A percentile compares a stretch with the other conserved stretches of the same genome.
phyloP scores from a whole-genome alignment of 2,888 invertebrate species.

The Napeogenes inachia region DNA sequence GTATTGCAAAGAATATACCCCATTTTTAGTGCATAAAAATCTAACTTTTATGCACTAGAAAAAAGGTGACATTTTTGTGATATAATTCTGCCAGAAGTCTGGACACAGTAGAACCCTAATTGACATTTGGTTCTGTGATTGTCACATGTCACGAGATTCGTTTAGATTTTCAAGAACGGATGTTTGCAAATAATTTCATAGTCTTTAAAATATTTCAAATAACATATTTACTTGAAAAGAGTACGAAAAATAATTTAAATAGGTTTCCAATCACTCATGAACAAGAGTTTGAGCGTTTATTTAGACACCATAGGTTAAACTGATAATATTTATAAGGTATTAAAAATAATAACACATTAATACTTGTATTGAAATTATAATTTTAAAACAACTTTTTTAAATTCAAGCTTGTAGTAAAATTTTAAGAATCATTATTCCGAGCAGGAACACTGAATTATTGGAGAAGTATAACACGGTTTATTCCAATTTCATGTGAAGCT shows the following conservation, averaged over 20 bases:
- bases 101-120: slow-evolving; percentile 10
- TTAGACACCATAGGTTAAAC: too few relatives aligned
- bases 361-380: too few relatives aligned
- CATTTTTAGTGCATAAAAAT: too few relatives aligned
- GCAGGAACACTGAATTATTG: too few relatives aligned
- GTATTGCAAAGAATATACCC: too few relatives aligned
- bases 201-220: neutral
- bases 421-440: slow-evolving; percentile 3
- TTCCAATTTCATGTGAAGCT: neutral
- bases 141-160: slow-evolving; percentile 9
- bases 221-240: neutral
- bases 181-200: neutral
- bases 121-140: slow-evolving; percentile 9
- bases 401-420: neutral
- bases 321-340: too few relatives aligned
- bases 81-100: neutral
- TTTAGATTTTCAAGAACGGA: slow-evolving; percentile 1
- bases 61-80: neutral
- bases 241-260: neutral
- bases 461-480: too few relatives aligned
- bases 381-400: neutral
- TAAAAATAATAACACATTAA: too few relatives aligned
- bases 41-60: neutral
- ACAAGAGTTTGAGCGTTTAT: too few relatives aligned
- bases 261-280: too few relatives aligned